phyloP scores from a whole-genome alignment of 2,113 vertebrate species.

The Salvelinus fontinalis region DNA sequence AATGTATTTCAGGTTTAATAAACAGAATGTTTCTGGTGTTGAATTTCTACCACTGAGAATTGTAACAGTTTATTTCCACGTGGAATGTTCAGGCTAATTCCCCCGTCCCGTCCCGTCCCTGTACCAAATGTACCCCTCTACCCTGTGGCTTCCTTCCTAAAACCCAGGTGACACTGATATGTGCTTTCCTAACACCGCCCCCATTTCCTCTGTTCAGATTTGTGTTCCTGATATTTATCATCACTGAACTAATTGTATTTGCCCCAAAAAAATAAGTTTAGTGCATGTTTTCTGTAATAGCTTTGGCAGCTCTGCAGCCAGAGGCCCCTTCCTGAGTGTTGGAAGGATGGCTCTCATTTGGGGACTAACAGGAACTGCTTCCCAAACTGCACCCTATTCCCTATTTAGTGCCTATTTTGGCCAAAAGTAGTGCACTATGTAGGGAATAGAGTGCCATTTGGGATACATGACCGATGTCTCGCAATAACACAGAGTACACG shows the following conservation, averaged over 20 bases:
- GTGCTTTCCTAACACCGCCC: constrained; percentile 56
- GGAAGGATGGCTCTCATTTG: constrained; percentile 51
- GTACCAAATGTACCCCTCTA: constrained; percentile 1
- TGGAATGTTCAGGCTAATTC: no score
- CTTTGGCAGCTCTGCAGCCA: constrained; percentile 56
- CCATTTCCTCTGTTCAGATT: constrained; percentile 53
- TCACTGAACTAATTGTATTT: constrained; percentile 71
- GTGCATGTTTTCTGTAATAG: constrained; percentile 65
- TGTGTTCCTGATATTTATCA: constrained; percentile 66
- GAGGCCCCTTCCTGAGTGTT: constrained; percentile 56
- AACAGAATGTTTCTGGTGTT: no score
- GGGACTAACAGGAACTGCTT: no score
- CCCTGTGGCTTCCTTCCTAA: constrained; percentile 50
- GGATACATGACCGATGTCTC: no score
- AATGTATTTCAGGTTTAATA: no score
- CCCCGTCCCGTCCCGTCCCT: constrained; percentile 33
- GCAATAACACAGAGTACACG: no score
- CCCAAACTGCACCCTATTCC: no score
- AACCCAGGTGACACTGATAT: constrained; percentile 59
- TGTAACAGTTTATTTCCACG: no score
- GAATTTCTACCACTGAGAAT: no score
- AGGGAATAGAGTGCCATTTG: no score
- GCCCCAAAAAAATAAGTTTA: constrained; percentile 65
- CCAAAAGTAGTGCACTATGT: no score
- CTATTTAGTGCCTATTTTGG: no score